Conservation (phyloP, 2,888 invertebrate species). For the Heptascelio sp. region DNA sequence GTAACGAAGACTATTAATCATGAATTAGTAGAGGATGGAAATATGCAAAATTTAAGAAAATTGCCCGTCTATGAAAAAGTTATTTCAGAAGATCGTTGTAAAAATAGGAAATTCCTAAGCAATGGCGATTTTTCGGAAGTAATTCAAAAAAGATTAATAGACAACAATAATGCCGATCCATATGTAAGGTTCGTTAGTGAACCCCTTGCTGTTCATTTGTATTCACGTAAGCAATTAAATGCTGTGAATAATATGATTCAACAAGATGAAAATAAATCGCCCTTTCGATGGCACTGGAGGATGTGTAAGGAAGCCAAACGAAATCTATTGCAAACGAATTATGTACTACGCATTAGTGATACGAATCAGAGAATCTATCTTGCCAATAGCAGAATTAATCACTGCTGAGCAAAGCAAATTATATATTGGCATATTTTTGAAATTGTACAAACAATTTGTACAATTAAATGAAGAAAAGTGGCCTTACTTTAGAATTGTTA, state of each 20-base stretch:
- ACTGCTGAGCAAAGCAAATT: slow-evolving; percentile 11
- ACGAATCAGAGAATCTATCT: not conserved
- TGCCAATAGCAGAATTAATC: slow-evolving; percentile 27
- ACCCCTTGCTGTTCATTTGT: slow-evolving; percentile 15
- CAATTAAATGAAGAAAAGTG: not conserved
- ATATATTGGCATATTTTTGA: not conserved
- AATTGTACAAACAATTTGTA: not conserved
- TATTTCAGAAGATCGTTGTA: slow-evolving; percentile 43
- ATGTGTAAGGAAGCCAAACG: slow-evolving; percentile 6
- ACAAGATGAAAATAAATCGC: not conserved
- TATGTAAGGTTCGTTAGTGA: slow-evolving; percentile 38
- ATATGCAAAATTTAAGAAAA: slow-evolving; percentile 41
- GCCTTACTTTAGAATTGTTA: slow-evolving; percentile 1
- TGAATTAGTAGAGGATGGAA: slow-evolving; percentile 37
- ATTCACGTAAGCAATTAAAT: slow-evolving; percentile 4
- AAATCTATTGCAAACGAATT: slow-evolving; percentile 4
- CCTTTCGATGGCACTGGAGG: slow-evolving; percentile 16
- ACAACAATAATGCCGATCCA: slow-evolving; percentile 23
- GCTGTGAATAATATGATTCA: not conserved
- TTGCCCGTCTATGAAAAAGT: slow-evolving; percentile 43
- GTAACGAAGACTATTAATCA: slow-evolving; percentile 10
- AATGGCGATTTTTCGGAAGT: slow-evolving; percentile 50
- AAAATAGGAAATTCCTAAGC: slow-evolving; percentile 6
- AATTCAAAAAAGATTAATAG: slow-evolving; percentile 20
- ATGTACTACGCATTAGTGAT: slow-evolving; percentile 19